Base-by-base conservation (phyloP, 2,888 invertebrate species). In the Scelioninae gen. 1 region DNA sequence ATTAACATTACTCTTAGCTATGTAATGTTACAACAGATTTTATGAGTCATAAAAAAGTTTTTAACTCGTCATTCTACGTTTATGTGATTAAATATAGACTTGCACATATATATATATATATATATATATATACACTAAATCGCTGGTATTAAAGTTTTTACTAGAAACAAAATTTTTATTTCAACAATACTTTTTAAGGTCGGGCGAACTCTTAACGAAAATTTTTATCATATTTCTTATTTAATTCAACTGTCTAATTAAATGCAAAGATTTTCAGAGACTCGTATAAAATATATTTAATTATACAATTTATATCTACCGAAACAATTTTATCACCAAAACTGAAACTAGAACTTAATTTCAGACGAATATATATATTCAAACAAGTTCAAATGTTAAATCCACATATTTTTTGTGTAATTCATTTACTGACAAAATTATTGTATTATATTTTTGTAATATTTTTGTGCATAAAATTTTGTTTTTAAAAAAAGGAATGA, bases 1-100 rank as follows among this genome's bases (percentile, higher is more conserved):
- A 63, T 63, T 49, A 34, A 63, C 55, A 66, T 65, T 38, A 65
- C 32, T 13, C 10, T 31, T n/a, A 31, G 13, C 15, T 53, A 9
- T 15, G 32, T 45, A 56, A 56, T 32, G 69, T 69, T 38, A 47
- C 56, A 56, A 58, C 34, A 69, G 69, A 69, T 69, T 69, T 58
- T 47, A 69, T 58, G 69, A 58, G 23, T 23, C 56, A 29, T 69
- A 69, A 69, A 69, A 32, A 69, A 69, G 69, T 68, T 69, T 58
- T 56, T 47, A 69, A 69, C 69, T 69, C 69, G 69, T 69, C 56
- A 69, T 69, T 58, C 38, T 15, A 16, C 45, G 56, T 56, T 68
- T 68, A 68, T 13, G 47, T 56, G 56, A 68, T 68, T 68, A 68
- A 56, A 68, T 68, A 68, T 56, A 68, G 56, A 68, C 45, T 68